Percentiles rank a stretch among this genome's conserved stretches.
phyloP scores from a whole-genome alignment of 2,888 invertebrate species.

The Nesidiocoris tenuis region DNA sequence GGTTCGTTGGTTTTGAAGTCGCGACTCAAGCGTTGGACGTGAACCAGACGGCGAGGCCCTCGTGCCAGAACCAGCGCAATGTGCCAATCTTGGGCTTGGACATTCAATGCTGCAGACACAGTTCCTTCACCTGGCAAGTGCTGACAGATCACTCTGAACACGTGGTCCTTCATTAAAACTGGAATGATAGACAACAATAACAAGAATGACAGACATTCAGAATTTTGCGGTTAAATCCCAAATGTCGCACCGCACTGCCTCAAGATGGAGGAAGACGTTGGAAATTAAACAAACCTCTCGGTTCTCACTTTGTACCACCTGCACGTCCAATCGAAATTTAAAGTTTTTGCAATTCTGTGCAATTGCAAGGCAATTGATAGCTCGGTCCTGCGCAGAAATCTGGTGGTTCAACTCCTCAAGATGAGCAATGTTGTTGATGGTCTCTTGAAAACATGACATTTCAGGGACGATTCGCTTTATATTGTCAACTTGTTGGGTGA shows the following conservation, averaged over 20 bases:
- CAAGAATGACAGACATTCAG: too few species aligned
- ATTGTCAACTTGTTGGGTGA: neutral
- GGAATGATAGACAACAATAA: too few species aligned
- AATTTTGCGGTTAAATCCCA: too few species aligned
- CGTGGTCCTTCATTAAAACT: conserved; percentile 12
- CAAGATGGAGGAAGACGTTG: too few species aligned
- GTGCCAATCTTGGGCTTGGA: conserved; percentile 27
- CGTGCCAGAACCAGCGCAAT: conserved; percentile 4
- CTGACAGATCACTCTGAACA: conserved; percentile 18
- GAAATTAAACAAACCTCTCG: too few species aligned
- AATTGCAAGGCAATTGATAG: conserved; percentile 23
- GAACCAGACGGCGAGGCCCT: neutral
- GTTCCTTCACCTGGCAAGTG: conserved; percentile 1
- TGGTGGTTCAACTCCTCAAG: conserved; percentile 15
- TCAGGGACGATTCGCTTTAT: neutral
- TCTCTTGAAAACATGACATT: conserved; percentile 17
- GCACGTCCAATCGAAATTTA: conserved; percentile 12
- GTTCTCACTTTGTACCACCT: conserved; percentile 32
- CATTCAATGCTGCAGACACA: neutral
- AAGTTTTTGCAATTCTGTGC: conserved; percentile 16
- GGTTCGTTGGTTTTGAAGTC: conserved; percentile 19
- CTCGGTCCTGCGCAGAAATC: conserved; percentile 10
- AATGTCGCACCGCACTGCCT: too few species aligned
- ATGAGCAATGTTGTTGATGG: conserved; percentile 17
- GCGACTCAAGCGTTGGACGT: conserved; percentile 7